phyloP scores from a whole-genome alignment of 2,797 vertebrate species.

The Brotula barbata region DNA sequence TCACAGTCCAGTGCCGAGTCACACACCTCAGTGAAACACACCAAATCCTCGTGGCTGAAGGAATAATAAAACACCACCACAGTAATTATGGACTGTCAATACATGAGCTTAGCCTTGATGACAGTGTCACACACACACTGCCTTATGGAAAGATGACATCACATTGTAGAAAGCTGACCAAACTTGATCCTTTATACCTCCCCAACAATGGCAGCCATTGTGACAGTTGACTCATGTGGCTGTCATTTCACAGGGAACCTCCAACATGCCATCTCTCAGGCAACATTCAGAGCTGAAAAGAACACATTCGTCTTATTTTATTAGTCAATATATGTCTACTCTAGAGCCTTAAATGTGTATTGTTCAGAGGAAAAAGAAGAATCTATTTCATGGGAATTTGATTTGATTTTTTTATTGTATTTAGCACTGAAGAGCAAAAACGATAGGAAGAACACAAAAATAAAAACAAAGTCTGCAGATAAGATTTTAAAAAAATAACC shows the following conservation, averaged over 20 bases:
- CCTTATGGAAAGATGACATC: constrained; percentile 52
- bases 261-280: constrained; percentile 3
- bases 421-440: no score
- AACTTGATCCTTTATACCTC: constrained; percentile 62
- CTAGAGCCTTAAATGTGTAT: no score
- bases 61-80: constrained; percentile 12
- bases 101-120: constrained; percentile 21
- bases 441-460: no score
- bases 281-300: constrained; percentile 1
- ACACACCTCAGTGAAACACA: constrained; percentile 23
- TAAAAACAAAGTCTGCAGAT: neutral
- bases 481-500: no score
- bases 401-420: no score
- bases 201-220: constrained; percentile 57
- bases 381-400: no score
- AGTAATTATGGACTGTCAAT: constrained; percentile 28
- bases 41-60: constrained; percentile 24
- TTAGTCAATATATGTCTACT: constrained; percentile 1
- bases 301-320: neutral
- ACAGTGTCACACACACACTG: constrained; percentile 34
- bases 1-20: constrained; percentile 30
- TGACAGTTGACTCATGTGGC: constrained; percentile 45
- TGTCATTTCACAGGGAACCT: constrained; percentile 37
- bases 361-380: no score
- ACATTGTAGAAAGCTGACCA: constrained; percentile 59